phyloP scores from a whole-genome alignment of 2,888 invertebrate genomes.

The Scaeva pyrastri region DNA sequence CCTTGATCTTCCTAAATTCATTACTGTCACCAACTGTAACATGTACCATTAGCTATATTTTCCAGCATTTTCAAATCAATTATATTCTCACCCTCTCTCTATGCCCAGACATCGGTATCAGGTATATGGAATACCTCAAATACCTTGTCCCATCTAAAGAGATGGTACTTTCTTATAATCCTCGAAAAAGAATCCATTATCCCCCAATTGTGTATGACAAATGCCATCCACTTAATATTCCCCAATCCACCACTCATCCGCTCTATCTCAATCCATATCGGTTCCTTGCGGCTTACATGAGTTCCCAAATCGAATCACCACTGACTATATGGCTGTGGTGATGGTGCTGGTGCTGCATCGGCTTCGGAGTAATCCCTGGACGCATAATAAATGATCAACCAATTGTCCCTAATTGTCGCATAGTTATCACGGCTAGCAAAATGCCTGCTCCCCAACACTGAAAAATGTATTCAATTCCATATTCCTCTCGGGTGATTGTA shows the following conservation, averaged over 20 bases:
- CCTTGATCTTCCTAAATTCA: slow-evolving; percentile 16
- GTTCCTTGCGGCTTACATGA: slow-evolving; percentile 64
- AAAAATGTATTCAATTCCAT: slow-evolving; percentile 69
- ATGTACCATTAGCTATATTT: slow-evolving; percentile 42
- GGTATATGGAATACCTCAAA: neutral
- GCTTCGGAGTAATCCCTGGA: slow-evolving; percentile 3
- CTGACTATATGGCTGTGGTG: neutral
- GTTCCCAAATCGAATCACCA: slow-evolving; percentile 74
- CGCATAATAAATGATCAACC: slow-evolving; percentile 74
- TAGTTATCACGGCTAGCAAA: slow-evolving; percentile 76
- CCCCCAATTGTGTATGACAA: slow-evolving; percentile 70
- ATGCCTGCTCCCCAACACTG: slow-evolving; percentile 62
- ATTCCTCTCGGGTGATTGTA: slow-evolving; percentile 30
- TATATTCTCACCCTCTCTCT: slow-evolving; percentile 54
- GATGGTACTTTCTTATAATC: slow-evolving; percentile 31
- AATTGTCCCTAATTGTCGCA: slow-evolving; percentile 76
- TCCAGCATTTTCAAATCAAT: slow-evolving; percentile 53
- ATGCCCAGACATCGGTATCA: neutral
- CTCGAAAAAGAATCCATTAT: slow-evolving; percentile 58
- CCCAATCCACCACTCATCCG: slow-evolving; percentile 53
- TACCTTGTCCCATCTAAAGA: neutral
- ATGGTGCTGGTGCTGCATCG: neutral
- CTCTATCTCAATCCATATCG: slow-evolving; percentile 74
- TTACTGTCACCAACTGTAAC: slow-evolving; percentile 57
- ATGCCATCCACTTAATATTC: slow-evolving; percentile 73